These are phyloP conservation scores for Hippopotamus amphibius DNA, from an alignment of 2,113 vertebrate species.

Conservation along the genomic window DNA sequence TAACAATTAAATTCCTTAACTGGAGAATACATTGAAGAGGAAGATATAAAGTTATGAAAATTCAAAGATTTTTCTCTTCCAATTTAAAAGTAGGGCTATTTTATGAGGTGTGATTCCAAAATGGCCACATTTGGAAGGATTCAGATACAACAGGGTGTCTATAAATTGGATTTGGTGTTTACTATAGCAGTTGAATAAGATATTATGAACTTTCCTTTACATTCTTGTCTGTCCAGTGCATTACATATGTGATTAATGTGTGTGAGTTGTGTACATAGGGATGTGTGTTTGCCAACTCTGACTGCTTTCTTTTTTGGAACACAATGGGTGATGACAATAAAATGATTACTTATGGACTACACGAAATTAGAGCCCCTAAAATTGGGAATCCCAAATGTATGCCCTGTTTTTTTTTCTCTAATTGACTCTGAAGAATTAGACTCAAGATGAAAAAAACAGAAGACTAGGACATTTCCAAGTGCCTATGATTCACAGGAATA, in stretches of 20 bases:
- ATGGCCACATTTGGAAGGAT: neutral
- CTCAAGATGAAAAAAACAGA: neutral
- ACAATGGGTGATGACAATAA: neutral
- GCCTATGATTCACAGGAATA: neutral
- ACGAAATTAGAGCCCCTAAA: neutral
- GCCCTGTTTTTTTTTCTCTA: neutral
- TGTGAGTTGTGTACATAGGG: neutral
- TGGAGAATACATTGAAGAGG: neutral
- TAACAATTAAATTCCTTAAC: constrained; percentile 30
- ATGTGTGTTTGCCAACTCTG: neutral
- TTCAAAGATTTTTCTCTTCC: neutral
- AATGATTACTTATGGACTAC: neutral
- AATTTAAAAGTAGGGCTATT: neutral
- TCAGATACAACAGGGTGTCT: neutral
- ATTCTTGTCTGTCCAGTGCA: neutral
- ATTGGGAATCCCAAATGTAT: neutral
- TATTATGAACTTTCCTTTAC: neutral
- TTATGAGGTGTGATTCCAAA: constrained; percentile 5
- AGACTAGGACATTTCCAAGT: neutral
- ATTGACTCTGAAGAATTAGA: neutral
- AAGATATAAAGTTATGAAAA: constrained; percentile 41
- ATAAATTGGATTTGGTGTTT: neutral
- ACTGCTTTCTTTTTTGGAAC: neutral
- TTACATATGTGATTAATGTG: neutral
- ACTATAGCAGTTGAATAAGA: neutral